These are phyloP conservation scores for Odontomyia ornata DNA, from an alignment of 2,888 invertebrate species.

Conservation along the genomic window DNA sequence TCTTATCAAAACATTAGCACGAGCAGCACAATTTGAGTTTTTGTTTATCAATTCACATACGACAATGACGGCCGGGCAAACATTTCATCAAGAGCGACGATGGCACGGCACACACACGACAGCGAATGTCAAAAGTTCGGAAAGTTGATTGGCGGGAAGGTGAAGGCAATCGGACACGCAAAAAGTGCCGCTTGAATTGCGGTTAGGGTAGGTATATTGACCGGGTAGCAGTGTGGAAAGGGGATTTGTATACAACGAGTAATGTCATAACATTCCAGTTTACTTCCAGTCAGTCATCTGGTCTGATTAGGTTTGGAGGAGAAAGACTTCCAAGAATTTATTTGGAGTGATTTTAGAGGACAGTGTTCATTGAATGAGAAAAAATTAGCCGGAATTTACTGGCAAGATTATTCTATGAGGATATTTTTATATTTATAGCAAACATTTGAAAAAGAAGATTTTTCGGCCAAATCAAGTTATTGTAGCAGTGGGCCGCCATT, in stretches of 20 bases:
- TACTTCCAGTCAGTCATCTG: background rate
- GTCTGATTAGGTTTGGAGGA: background rate
- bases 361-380: too few relatives aligned
- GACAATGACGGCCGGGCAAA: background rate
- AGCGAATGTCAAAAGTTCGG: background rate
- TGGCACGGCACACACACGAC: background rate
- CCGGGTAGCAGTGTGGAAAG: background rate
- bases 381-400: too few relatives aligned
- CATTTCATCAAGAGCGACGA: background rate
- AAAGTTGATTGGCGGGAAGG: background rate
- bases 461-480: too few relatives aligned
- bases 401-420: too few relatives aligned
- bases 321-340: background rate
- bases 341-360: background rate
- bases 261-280: conserved; percentile 35
- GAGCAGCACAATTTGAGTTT: background rate
- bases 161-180: background rate
- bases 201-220: background rate
- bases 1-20: too few relatives aligned
- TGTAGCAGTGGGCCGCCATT: too few relatives aligned
- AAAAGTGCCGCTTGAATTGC: conserved; percentile 1
- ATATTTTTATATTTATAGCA: too few relatives aligned
- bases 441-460: too few relatives aligned
- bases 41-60: background rate
- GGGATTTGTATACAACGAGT: background rate